phyloP scores from a whole-genome alignment of 2,888 invertebrate genomes.

The Ophioninae sp. region DNA sequence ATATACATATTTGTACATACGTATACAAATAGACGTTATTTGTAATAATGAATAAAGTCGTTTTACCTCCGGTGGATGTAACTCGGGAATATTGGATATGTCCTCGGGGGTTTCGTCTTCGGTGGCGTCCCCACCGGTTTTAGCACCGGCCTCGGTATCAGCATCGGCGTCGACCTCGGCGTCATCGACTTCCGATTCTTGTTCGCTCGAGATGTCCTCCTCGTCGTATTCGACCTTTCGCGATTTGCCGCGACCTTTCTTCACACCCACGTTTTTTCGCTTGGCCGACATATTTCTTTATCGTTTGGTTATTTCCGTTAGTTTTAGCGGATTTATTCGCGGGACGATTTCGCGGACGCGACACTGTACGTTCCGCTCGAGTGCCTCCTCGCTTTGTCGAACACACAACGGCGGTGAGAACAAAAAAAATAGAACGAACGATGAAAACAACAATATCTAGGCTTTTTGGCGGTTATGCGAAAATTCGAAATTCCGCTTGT shows the following conservation, averaged over 20 bases:
- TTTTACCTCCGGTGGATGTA: conserved; percentile 78
- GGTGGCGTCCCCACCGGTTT: conserved; percentile 73
- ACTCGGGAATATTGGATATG: conserved; percentile 76
- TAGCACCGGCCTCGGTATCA: conserved; percentile 70
- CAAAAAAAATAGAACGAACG: conserved; percentile 5
- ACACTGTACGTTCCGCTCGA: conserved; percentile 20
- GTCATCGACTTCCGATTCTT: conserved; percentile 77
- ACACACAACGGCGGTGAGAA: conserved; percentile 9
- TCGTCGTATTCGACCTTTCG: conserved; percentile 79
- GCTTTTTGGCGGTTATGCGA: not conserved
- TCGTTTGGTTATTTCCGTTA: not conserved
- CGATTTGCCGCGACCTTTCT: conserved; percentile 75
- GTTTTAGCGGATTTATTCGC: not conserved
- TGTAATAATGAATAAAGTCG: not conserved
- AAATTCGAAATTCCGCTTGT: not conserved
- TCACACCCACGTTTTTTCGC: conserved; percentile 72
- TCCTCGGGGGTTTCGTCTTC: conserved; percentile 76
- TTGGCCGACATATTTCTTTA: conserved; percentile 73
- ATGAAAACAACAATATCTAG: conserved; percentile 30
- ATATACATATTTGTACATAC: not conserved
- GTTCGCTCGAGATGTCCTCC: conserved; percentile 79
- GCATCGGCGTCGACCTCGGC: conserved; percentile 68
- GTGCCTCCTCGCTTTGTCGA: conserved; percentile 27
- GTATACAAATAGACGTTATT: not conserved
- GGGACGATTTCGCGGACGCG: conserved; percentile 30